Evolutionary conservation across 1,140 invertebrate genomes (phyloP), one percentile per base, ranked within the genome.

Genomic region (Pectinophora gossypiella): DNA sequence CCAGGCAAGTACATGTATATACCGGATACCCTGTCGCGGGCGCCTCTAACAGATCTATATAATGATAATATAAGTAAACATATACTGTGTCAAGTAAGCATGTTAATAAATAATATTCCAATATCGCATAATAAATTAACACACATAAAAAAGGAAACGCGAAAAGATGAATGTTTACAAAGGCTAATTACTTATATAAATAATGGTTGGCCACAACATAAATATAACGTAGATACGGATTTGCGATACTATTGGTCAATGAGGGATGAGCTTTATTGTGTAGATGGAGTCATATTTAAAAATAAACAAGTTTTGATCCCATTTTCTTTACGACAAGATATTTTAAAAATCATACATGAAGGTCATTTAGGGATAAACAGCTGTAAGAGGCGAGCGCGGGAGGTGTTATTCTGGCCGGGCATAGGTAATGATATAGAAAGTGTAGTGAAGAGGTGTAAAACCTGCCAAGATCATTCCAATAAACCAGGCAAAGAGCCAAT

Each of bases 11-110:
- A 66, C n/a, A 50, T 88, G 47, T 68, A 64, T 53, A 51, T 85
- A 42, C 71, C 77, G 51, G 79, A 88, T 71, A 67, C 69, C 44
- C 63, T 77, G 59, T 69, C 78, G 60, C 45, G 85, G 68, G 50
- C 62, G 10, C 48, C 55, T 7, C 13, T 54, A 50, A 43, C 50
- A 20, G 48, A 49, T 3, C 9, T 38, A n/a, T 49, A 49, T 15
- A 60, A 22, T 38, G 59, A 43, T 21, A 32, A 51, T 27, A 27
- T 32, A 43, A 19, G 36, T 16, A 44, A 43, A 18, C 19, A 32
- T 43, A 32, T 42, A 27, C 3, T 44, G 38, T 19, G 27, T 48
- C 48, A 54, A 18, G 19, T 59, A 10, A 20, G 51, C 5, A 40
- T 51, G 36, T 13, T 59, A 21, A 19, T 54, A 12, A 32, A 43